Evolutionary conservation across 1,140 invertebrate species (phyloP), one percentile per base, ranked within the genome.

Genomic region (Zaprionus davidi): DNA sequence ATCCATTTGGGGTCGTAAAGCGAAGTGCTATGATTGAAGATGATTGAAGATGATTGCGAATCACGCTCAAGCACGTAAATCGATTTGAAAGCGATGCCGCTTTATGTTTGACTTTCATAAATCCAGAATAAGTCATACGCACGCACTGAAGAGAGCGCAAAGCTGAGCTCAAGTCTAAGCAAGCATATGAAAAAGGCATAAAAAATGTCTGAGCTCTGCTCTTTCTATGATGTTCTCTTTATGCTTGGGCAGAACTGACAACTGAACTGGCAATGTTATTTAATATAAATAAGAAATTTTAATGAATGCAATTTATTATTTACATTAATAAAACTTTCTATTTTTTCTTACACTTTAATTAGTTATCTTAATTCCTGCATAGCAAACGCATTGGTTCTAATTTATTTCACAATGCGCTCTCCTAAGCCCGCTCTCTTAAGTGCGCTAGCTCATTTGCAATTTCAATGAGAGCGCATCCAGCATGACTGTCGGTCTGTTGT

Each of bases 31-130:
- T 67, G 73, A 88, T 66, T 66, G 69, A 71, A 55, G 62, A 71
- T 75, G 72, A 70, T 82, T 77, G 69, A 68, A 74, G 63, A 74
- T 83, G 84, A 73, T 71, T 67, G 69, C 78, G 66, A 67, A 60
- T 77, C 28, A 38, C 26, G 9, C 15, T 38, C 15, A 53, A 41
- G 53, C 46, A 36, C 34, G 60, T 64, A 44, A 9, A 55, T 67
- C 63, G 75, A 68, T 38, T 44, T 38, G n/a, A n/a, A 24, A 28
- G 36, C 31, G 28, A 71, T 28, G 62, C 20, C 63, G 26, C 5
- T 31, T 51, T 12, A 26, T 38, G 70, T 58, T 72, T 72, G 56
- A 22, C 44, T 71, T 71, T 65, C 60, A 71, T 49, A 28, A 65
- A 57, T 20, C 36, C 11, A 6, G 22, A 57, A 65, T 22, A 57